A percentile compares a stretch with the other conserved stretches of the same genome.
These are phyloP conservation scores for Danio kyathit DNA, from an alignment of 2,797 vertebrate genomes.

Conservation along the genomic window DNA sequence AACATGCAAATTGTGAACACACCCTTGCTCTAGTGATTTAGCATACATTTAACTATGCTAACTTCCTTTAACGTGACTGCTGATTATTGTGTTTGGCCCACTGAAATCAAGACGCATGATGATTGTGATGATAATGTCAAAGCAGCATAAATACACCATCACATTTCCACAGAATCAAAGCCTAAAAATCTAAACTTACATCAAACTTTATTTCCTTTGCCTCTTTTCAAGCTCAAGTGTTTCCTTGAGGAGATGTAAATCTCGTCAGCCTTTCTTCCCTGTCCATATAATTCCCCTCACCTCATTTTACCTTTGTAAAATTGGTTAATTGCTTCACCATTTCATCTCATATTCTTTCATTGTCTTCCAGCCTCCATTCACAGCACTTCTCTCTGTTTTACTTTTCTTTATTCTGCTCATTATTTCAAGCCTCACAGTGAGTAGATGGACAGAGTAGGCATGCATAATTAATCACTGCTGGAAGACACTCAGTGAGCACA, in stretches of 20 bases:
- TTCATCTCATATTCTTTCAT: constrained; percentile 19
- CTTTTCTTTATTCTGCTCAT: constrained; percentile 17
- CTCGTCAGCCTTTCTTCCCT: constrained; percentile 12
- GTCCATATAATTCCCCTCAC: constrained; percentile 58
- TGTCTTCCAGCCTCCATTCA: constrained; percentile 19
- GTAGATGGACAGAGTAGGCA: constrained; percentile 66
- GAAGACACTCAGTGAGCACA: constrained; percentile 66
- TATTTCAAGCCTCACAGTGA: constrained; percentile 51
- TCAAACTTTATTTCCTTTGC: constrained; percentile 2
- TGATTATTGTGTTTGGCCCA: not conserved
- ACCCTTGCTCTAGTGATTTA: not conserved
- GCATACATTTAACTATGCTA: constrained; percentile 9
- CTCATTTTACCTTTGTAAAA: not conserved
- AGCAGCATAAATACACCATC: not conserved
- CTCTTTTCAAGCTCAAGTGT: not conserved
- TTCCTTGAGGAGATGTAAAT: constrained; percentile 9
- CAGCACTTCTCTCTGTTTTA: not conserved
- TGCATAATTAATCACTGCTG: constrained; percentile 74
- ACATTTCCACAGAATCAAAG: not conserved
- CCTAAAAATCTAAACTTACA: constrained; percentile 5
- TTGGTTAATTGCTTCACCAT: constrained; percentile 24
- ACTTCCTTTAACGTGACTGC: not conserved
- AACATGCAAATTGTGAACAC: no score
- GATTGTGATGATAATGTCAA: not conserved
- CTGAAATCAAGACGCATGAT: not conserved